These are phyloP conservation scores for Nylanderia fulva DNA, from an alignment of 1,140 invertebrate genomes.

Conservation along the genomic window DNA sequence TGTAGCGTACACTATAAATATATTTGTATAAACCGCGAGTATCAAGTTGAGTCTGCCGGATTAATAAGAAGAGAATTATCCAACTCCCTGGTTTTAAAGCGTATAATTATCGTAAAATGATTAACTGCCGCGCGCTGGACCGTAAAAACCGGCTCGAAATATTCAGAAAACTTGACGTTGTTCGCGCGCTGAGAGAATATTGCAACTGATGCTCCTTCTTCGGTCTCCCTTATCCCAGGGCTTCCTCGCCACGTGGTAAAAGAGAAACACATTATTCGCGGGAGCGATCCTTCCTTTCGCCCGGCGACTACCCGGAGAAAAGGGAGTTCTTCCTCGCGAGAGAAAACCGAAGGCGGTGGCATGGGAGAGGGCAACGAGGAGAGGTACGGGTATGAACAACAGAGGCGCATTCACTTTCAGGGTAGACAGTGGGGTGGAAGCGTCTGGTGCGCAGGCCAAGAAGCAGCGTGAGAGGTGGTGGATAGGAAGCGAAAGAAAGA, in stretches of 20 bases:
- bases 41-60: neutral
- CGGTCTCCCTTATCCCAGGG: constrained; percentile 52
- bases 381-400: constrained; percentile 61
- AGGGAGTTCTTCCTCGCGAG: constrained; percentile 61
- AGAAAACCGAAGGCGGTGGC: constrained; percentile 61
- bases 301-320: constrained; percentile 66
- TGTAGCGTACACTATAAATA: neutral
- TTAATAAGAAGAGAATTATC: constrained; percentile 41
- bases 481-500: constrained; percentile 39
- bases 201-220: constrained; percentile 48
- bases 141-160: constrained; percentile 45
- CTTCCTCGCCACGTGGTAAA: constrained; percentile 54
- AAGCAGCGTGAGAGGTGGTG: constrained; percentile 38
- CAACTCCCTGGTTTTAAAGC: constrained; percentile 5
- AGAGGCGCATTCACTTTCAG: constrained; percentile 59
- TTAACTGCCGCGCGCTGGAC: constrained; percentile 32
- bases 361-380: constrained; percentile 61
- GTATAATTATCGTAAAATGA: constrained; percentile 53
- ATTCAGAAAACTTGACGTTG: constrained; percentile 61
- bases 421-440: constrained; percentile 38
- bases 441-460: constrained; percentile 49
- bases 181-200: constrained; percentile 63
- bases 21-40: neutral
- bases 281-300: constrained; percentile 74
- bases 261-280: constrained; percentile 71